Conservation (phyloP, 1,140 invertebrate genomes). For the Pristionchus pacificus region DNA sequence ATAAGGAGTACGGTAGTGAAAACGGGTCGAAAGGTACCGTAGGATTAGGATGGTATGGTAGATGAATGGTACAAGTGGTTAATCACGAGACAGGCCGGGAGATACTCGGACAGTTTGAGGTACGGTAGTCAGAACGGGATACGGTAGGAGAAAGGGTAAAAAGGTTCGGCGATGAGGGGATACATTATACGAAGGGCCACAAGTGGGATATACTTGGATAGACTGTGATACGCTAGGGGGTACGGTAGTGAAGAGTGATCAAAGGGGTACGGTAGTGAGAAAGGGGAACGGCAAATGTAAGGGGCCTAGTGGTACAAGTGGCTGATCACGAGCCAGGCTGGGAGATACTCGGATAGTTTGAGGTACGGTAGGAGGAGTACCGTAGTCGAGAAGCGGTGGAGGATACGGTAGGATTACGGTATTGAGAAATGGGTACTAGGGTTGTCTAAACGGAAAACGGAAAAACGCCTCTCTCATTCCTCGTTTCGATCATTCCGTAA, state of each 20-base stretch:
- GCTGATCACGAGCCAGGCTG: conserved; percentile 87
- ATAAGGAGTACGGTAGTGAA: background rate
- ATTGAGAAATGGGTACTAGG: too few species aligned
- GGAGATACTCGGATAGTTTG: conserved; percentile 59
- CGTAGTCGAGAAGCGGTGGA: background rate
- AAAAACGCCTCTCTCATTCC: too few species aligned
- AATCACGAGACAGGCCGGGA: too few species aligned
- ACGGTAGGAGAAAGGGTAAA: background rate
- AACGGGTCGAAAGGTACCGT: background rate
- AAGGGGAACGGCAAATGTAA: too few species aligned
- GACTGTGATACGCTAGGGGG: too few species aligned
- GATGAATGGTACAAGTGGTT: background rate
- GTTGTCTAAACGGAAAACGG: too few species aligned
- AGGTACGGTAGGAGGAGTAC: background rate
- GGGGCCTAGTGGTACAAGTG: conserved; percentile 88
- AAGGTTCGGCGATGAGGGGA: background rate
- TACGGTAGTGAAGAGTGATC: too few species aligned
- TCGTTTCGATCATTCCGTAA: too few species aligned
- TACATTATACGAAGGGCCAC: background rate
- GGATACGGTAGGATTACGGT: background rate
- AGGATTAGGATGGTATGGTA: background rate
- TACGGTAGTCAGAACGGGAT: background rate
- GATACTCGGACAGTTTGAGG: too few species aligned
- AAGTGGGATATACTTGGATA: background rate
- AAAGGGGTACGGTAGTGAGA: too few species aligned